These are phyloP conservation scores for Popillia japonica DNA, from an alignment of 1,140 invertebrate species.

Conservation along the genomic window DNA sequence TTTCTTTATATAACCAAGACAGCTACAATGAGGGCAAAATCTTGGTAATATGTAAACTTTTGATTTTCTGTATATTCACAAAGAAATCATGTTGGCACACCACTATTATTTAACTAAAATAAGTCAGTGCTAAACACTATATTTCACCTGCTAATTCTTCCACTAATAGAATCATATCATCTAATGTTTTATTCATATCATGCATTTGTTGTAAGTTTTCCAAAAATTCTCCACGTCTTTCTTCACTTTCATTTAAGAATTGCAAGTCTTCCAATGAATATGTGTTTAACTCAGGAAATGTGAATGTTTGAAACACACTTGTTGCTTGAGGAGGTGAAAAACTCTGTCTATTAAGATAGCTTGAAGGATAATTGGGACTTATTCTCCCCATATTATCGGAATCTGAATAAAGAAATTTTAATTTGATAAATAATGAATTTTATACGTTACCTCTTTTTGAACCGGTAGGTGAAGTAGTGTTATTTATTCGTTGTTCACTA, in stretches of 20 bases:
- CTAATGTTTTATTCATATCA: constrained; percentile 73
- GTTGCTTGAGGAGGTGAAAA: constrained; percentile 50
- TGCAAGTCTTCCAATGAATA: constrained; percentile 74
- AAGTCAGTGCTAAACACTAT: background rate
- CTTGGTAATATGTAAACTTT: too few relatives aligned
- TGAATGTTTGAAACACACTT: constrained; percentile 44
- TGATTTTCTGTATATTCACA: too few relatives aligned
- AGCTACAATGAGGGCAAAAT: constrained; percentile 42
- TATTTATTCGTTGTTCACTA: constrained; percentile 56
- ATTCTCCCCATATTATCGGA: constrained; percentile 48
- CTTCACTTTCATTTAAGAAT: constrained; percentile 71
- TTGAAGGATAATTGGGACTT: constrained; percentile 52
- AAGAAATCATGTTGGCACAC: background rate
- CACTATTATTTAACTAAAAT: too few relatives aligned
- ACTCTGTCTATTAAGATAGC: constrained; percentile 46
- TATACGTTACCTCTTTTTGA: constrained; percentile 59
- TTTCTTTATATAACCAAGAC: too few relatives aligned
- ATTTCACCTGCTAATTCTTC: constrained; percentile 73
- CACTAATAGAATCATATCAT: constrained; percentile 75
- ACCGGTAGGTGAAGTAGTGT: constrained; percentile 57
- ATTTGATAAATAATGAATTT: background rate
- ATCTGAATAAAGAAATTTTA: constrained; percentile 46
- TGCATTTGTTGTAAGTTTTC: constrained; percentile 71
- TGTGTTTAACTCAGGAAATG: constrained; percentile 72
- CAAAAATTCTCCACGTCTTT: constrained; percentile 75